Evolutionary conservation across 2,113 vertebrate species (phyloP).

Genomic region (rabbit (Oryctolagus cuniculus)): mOryCun1.1 NC_091436.1:35389501-35390000

Average conservation of each 20-base stretch:
- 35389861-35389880: neutral
- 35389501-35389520: too few relatives aligned
- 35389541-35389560: neutral
- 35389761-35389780: neutral
- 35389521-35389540: too few relatives aligned
- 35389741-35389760: neutral
- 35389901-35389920: neutral
- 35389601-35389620: neutral
- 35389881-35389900: neutral
- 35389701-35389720: neutral
- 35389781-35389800: constrained; percentile 11
- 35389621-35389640: neutral
- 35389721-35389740: neutral
- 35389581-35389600: neutral
- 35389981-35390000: neutral
- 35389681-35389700: neutral
- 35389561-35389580: neutral
- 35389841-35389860: neutral
- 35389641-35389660: neutral
- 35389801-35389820: neutral
- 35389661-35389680: neutral
- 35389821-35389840: neutral
- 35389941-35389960: neutral
- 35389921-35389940: neutral
- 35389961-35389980: neutral